Base-by-base conservation (phyloP, 1,140 invertebrate species). In the Epicauta chinensis region DNA sequence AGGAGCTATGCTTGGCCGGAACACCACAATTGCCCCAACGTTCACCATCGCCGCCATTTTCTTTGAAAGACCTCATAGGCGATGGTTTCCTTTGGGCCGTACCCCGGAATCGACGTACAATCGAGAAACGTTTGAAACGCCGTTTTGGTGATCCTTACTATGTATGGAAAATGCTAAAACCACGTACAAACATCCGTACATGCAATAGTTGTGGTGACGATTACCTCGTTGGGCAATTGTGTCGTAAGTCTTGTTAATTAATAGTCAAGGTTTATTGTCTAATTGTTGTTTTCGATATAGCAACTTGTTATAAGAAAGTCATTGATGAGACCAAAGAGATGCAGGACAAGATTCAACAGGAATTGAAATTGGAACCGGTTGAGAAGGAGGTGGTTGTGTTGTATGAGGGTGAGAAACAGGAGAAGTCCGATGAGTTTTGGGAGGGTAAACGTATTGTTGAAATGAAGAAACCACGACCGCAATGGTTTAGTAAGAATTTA, bases 381-480 rank as follows among this genome's bases (percentile, higher is more conserved):
- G 87, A 92, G 66, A 76, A 89, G 66, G 87, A 93, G 71, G 84
- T 95, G 1, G 73, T 90, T 37, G 83, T 93, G 3, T 64, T 93
- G 1, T 95, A 93, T 69, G 76, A 91, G 65, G 84, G 84, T 44
- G 91, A 94, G 69, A 81, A 77, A 60, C 59, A 75, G 13, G 71
- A 80, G 29, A 63, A 75, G 51, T 49, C 67, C 2, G 57, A 69
- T 4, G 70, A 80, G 43, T 77, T 73, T 53, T 77, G 74, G 64
- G 73, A 81, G 60, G 77, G 78, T 3, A 85, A 87, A 67, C 72
- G 80, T 53, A 75, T 91, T 41, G 75, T 91, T 2, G 86, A 92
- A 75, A 74, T 91, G 65, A 69, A 80, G 34, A 88, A 83, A 67
- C 73, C 80, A 51, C 72, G 87, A 49, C 89, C 89, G 13, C 58